Conservation (phyloP, 2,113 vertebrate species). For the Sinocyclocheilus rhinocerous region DNA sequence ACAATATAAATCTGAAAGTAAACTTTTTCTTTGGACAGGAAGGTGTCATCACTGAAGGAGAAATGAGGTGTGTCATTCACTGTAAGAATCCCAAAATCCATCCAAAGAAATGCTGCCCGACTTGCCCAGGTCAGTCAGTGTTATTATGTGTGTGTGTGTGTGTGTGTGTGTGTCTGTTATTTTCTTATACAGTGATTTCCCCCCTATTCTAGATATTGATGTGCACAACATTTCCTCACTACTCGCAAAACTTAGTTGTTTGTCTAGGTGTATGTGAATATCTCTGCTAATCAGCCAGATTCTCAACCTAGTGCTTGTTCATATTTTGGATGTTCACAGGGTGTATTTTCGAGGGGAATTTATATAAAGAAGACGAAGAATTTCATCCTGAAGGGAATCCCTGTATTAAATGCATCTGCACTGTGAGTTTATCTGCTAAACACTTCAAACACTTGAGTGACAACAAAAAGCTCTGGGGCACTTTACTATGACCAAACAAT, state of each 20-base stretch:
- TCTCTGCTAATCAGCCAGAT: background rate
- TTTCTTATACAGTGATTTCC: background rate
- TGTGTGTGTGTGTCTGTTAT: constrained; percentile 76
- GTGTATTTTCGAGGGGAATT: constrained; percentile 90
- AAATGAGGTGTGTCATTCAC: constrained; percentile 87
- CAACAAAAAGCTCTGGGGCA: too few species aligned
- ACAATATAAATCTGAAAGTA: background rate
- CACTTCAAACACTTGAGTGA: background rate
- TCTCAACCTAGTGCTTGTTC: background rate
- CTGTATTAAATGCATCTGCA: constrained; percentile 90
- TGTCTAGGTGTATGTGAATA: background rate
- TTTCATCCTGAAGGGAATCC: constrained; percentile 90
- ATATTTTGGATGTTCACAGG: constrained; percentile 75
- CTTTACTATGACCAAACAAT: background rate
- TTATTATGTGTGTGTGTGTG: constrained; percentile 49
- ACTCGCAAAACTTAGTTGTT: too few species aligned
- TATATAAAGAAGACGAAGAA: constrained; percentile 90
- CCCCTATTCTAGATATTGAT: too few species aligned
- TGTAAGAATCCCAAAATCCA: constrained; percentile 87
- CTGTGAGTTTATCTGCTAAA: constrained; percentile 82
- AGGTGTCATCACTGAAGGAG: constrained; percentile 90
- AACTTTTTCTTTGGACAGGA: constrained; percentile 76
- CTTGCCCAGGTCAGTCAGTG: constrained; percentile 85
- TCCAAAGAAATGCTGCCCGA: constrained; percentile 88
- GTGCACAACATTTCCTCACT: too few species aligned